Evolutionary conservation across 2,797 vertebrate species (phyloP).

Genomic region (Leucoraja ocellata): DNA sequence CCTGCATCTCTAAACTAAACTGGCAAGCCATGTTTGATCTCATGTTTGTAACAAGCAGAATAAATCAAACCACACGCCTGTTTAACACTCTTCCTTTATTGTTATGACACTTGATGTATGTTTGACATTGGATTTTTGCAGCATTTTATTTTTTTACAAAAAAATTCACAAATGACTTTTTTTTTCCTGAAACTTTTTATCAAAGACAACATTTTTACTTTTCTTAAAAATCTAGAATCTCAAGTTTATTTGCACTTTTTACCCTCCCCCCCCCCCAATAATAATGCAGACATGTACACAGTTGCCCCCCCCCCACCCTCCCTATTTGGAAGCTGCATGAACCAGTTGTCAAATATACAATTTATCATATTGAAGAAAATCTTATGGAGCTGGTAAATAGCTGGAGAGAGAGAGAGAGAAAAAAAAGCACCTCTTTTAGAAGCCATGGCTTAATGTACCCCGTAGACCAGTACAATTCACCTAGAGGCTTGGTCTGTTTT

Average conservation of each 20-base stretch:
- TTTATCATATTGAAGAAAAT: constrained; percentile 13
- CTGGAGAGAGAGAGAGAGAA: neutral
- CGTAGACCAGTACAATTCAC: neutral
- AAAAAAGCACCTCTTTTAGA: constrained; percentile 27
- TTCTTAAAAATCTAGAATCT: constrained; percentile 37
- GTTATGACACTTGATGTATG: constrained; percentile 31
- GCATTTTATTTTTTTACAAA: constrained; percentile 23
- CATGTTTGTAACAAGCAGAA: neutral
- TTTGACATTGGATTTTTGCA: constrained; percentile 37
- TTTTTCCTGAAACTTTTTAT: constrained; percentile 33
- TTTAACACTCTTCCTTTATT: constrained; percentile 33
- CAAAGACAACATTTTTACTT: constrained; percentile 33
- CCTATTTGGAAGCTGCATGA: constrained; percentile 28
- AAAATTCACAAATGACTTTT: constrained; percentile 34
- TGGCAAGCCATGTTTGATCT: neutral
- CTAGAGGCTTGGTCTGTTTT: neutral
- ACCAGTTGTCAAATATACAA: constrained; percentile 20
- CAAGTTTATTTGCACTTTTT: constrained; percentile 30
- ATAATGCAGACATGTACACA: constrained; percentile 30
- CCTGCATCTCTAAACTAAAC: too few species aligned
- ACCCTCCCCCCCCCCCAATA: neutral
- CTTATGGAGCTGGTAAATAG: constrained; percentile 18
- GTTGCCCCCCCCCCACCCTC: neutral
- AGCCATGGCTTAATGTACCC: constrained; percentile 21
- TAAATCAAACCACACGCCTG: neutral